Conservation (phyloP, 2,113 vertebrate species). For the Leptobrachium leishanense region DNA sequence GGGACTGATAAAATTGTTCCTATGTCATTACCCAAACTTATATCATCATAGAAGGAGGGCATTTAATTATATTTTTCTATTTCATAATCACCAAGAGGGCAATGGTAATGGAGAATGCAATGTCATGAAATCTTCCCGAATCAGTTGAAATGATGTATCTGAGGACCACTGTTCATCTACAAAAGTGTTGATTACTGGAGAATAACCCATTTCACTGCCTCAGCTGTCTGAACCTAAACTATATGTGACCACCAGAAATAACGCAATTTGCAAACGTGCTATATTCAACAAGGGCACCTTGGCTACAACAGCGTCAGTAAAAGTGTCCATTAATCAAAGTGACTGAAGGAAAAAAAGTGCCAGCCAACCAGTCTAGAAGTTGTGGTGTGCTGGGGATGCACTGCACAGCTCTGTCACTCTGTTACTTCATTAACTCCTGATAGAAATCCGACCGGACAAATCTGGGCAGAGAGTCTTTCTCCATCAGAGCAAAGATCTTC, state of each 20-base stretch:
- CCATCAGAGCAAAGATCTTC: conserved; percentile 89
- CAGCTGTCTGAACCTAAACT: neutral
- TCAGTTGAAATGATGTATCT: too few species aligned
- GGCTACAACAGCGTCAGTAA: conserved; percentile 31
- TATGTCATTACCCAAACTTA: too few species aligned
- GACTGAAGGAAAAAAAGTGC: conserved; percentile 7
- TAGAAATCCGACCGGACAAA: conserved; percentile 87
- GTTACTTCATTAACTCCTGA: conserved; percentile 81
- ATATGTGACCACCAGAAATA: neutral
- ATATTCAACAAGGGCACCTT: conserved; percentile 22
- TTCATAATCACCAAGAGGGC: too few species aligned
- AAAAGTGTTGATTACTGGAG: too few species aligned
- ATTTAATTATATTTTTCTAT: too few species aligned
- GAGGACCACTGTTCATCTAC: too few species aligned
- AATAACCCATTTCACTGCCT: too few species aligned
- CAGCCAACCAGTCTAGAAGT: conserved; percentile 25
- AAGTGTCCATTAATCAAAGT: conserved; percentile 19
- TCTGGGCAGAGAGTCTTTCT: conserved; percentile 92
- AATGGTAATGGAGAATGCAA: too few species aligned
- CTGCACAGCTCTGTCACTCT: conserved; percentile 48
- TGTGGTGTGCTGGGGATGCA: conserved; percentile 14
- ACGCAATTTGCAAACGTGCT: neutral
- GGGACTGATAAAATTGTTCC: too few species aligned
- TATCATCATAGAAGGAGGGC: too few species aligned
- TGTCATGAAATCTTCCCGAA: too few species aligned